Conservation (phyloP, 2,797 vertebrate genomes). For the Argyrosomus regius region DNA sequence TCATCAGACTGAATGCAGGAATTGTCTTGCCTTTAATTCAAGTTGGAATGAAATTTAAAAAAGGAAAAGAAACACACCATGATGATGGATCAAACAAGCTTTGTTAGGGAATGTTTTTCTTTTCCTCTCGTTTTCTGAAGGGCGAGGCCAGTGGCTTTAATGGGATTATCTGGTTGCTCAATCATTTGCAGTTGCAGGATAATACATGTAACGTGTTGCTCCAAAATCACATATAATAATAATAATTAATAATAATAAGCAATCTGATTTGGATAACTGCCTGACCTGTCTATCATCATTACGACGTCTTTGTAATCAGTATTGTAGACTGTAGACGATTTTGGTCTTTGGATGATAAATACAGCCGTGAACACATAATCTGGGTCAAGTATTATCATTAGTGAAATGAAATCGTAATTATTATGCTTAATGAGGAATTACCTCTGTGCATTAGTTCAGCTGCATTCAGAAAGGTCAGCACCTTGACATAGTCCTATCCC, state of each 20-base stretch:
- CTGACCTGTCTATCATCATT: background rate
- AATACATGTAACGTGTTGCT: background rate
- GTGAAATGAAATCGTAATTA: constrained; percentile 28
- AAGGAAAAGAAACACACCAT: background rate
- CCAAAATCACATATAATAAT: background rate
- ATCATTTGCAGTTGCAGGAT: background rate
- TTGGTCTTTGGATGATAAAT: background rate
- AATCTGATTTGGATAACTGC: constrained; percentile 2
- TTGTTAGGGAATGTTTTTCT: constrained; percentile 6
- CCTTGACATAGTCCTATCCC: background rate
- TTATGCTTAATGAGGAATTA: constrained; percentile 19
- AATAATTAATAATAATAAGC: background rate
- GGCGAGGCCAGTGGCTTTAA: background rate
- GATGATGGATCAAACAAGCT: background rate
- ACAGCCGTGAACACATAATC: constrained; percentile 3
- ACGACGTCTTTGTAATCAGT: background rate
- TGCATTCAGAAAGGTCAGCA: constrained; percentile 34
- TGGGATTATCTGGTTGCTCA: constrained; percentile 10
- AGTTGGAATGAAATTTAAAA: background rate
- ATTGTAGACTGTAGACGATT: background rate
- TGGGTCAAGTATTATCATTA: background rate
- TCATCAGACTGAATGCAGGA: background rate
- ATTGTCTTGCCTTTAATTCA: background rate
- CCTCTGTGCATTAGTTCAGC: constrained; percentile 3
- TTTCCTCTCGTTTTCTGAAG: constrained; percentile 12